Evolutionary conservation across 2,113 vertebrate genomes (phyloP).

Genomic region (Pelobates fuscus): DNA sequence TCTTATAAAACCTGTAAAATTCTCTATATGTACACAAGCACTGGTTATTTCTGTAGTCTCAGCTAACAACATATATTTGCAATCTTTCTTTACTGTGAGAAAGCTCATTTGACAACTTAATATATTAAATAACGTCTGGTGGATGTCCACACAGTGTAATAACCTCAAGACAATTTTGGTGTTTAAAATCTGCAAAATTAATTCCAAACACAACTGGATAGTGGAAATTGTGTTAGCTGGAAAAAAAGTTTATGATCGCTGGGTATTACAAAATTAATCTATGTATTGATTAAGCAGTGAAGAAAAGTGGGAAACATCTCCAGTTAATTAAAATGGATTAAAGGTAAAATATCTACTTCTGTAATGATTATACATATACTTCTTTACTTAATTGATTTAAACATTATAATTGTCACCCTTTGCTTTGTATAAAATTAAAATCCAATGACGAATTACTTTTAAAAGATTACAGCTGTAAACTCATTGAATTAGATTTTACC

Average conservation of each 20-base stretch:
- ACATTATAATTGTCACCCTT: neutral
- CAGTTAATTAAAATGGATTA: conserved; percentile 39
- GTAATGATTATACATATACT: conserved; percentile 8
- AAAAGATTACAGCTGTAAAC: neutral
- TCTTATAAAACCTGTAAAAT: too few relatives aligned
- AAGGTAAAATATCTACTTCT: conserved; percentile 30
- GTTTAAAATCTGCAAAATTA: too few relatives aligned
- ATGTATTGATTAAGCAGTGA: conserved; percentile 25
- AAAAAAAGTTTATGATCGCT: neutral
- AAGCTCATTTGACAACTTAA: too few relatives aligned
- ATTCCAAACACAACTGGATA: too few relatives aligned
- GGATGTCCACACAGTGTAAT: too few relatives aligned
- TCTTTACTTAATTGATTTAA: conserved; percentile 21
- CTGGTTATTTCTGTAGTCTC: too few relatives aligned
- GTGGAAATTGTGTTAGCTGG: too few relatives aligned
- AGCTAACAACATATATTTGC: too few relatives aligned
- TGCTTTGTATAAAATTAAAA: conserved; percentile 20
- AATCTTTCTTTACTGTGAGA: too few relatives aligned
- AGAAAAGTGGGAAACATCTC: conserved; percentile 16
- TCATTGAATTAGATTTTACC: conserved; percentile 4
- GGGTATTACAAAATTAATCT: conserved; percentile 18
- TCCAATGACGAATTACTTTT: conserved; percentile 10
- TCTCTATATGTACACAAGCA: too few relatives aligned
- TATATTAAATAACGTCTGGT: too few relatives aligned
- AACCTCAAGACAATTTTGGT: too few relatives aligned